phyloP scores from a whole-genome alignment of 2,797 vertebrate genomes.

The Antennarius maculatus region DNA sequence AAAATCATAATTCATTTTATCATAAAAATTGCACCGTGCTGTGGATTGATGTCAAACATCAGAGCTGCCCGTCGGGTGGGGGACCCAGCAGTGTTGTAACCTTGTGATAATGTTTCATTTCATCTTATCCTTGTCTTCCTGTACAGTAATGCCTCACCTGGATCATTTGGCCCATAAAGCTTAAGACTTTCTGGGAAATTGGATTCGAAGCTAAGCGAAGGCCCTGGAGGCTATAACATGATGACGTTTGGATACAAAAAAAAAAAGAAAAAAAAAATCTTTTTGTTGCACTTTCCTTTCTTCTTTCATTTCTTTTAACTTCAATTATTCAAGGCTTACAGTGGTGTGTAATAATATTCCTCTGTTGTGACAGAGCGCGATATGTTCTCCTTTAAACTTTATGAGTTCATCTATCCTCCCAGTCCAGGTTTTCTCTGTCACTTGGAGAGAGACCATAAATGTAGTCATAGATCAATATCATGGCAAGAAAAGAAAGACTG shows the following conservation, averaged over 20 bases:
- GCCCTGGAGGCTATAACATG: slow-evolving; percentile 57
- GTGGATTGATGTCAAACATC: slow-evolving; percentile 59
- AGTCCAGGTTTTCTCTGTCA: slow-evolving; percentile 34
- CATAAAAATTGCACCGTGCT: slow-evolving; percentile 46
- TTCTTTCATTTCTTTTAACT: neutral
- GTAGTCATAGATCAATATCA: slow-evolving; percentile 31
- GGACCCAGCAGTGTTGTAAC: slow-evolving; percentile 61
- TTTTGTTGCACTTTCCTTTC: slow-evolving; percentile 36
- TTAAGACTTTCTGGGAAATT: slow-evolving; percentile 79
- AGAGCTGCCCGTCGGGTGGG: slow-evolving; percentile 43
- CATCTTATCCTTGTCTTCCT: slow-evolving; percentile 63
- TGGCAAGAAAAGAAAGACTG: neutral
- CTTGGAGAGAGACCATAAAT: slow-evolving; percentile 25
- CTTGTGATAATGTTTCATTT: slow-evolving; percentile 74
- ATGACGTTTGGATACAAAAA: slow-evolving; percentile 43
- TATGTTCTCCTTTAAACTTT: slow-evolving; percentile 46
- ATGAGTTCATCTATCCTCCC: slow-evolving; percentile 55
- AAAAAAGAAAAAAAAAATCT: slow-evolving; percentile 17
- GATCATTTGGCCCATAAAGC: slow-evolving; percentile 76
- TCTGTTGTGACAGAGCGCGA: slow-evolving; percentile 25
- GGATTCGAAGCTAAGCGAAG: slow-evolving; percentile 72
- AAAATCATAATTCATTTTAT: slow-evolving; percentile 68
- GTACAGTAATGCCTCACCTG: slow-evolving; percentile 66
- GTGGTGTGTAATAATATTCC: slow-evolving; percentile 42
- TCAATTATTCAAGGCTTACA: slow-evolving; percentile 60